Percentiles rank a stretch among this genome's conserved stretches.
Evolutionary conservation across 2,888 invertebrate genomes (phyloP).

Genomic region (Drosophila emarginata): DNA sequence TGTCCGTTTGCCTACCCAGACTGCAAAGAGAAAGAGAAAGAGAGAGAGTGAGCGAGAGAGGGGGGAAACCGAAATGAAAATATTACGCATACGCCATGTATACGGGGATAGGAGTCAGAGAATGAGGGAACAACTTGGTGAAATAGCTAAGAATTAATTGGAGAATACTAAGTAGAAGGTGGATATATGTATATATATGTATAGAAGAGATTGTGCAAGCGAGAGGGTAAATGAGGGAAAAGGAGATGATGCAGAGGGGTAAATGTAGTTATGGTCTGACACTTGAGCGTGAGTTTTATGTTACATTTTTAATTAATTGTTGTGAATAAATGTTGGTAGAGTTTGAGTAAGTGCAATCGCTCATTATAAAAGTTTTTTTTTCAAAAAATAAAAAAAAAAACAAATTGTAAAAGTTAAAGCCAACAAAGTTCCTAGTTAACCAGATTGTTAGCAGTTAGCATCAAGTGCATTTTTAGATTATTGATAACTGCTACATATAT

Average conservation of each 20-base stretch:
- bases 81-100: slow-evolving; percentile 68
- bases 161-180: slow-evolving; percentile 20
- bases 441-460: no score
- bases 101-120: slow-evolving; percentile 8
- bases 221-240: background rate
- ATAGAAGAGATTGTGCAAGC: background rate
- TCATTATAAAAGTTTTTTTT: slow-evolving; percentile 4
- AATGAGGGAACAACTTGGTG: slow-evolving; percentile 33
- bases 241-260: background rate
- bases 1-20: background rate
- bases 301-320: slow-evolving; percentile 48
- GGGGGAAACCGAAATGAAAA: slow-evolving; percentile 22
- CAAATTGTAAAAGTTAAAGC: background rate
- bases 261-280: slow-evolving; percentile 23
- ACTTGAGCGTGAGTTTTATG: slow-evolving; percentile 40
- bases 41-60: background rate
- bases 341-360: slow-evolving; percentile 8
- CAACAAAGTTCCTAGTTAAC: no score
- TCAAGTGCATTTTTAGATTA: no score
- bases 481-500: no score
- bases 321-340: slow-evolving; percentile 29
- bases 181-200: background rate
- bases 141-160: slow-evolving; percentile 58
- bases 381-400: background rate
- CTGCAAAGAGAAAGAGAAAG: background rate